A percentile compares a stretch with the other conserved stretches of the same genome.
These are phyloP conservation scores for Drosophila differens DNA, from an alignment of 2,888 invertebrate species.

Conservation along the genomic window DNA sequence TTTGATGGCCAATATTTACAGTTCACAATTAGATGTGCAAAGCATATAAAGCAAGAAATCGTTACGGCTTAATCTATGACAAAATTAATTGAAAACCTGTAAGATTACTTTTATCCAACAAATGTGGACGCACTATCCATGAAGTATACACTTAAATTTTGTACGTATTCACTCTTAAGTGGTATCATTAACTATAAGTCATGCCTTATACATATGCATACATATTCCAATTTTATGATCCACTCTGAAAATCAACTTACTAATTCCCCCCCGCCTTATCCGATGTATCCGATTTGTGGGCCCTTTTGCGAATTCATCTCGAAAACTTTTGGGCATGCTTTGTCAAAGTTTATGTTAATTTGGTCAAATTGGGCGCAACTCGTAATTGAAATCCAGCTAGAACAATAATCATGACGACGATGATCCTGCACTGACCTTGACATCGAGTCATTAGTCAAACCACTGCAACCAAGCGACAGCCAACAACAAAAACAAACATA, in stretches of 20 bases:
- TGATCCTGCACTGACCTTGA: conserved; percentile 67
- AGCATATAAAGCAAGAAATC: not conserved
- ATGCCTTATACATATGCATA: not conserved
- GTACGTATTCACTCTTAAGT: not conserved
- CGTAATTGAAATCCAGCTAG: conserved; percentile 69
- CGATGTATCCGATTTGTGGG: conserved; percentile 16
- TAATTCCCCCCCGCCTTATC: conserved; percentile 1
- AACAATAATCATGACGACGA: conserved; percentile 47
- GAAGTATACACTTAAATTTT: conserved; percentile 1
- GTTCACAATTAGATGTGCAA: not conserved
- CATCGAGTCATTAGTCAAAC: conserved; percentile 72
- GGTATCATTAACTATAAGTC: not conserved
- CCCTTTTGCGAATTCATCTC: not conserved
- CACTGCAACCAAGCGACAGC: conserved; percentile 44
- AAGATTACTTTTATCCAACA: not conserved
- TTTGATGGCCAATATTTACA: not conserved
- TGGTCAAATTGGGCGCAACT: conserved; percentile 69
- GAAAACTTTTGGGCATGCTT: conserved; percentile 48
- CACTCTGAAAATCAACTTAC: conserved; percentile 7
- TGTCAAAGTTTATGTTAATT: conserved; percentile 75
- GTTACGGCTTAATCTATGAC: not conserved
- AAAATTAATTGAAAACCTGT: not conserved
- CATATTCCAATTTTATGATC: conserved; percentile 32
- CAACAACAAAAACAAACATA: conserved; percentile 12
- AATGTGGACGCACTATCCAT: not conserved